Evolutionary conservation across 1,140 invertebrate genomes (phyloP).

Genomic region (Cydia amplana): DNA sequence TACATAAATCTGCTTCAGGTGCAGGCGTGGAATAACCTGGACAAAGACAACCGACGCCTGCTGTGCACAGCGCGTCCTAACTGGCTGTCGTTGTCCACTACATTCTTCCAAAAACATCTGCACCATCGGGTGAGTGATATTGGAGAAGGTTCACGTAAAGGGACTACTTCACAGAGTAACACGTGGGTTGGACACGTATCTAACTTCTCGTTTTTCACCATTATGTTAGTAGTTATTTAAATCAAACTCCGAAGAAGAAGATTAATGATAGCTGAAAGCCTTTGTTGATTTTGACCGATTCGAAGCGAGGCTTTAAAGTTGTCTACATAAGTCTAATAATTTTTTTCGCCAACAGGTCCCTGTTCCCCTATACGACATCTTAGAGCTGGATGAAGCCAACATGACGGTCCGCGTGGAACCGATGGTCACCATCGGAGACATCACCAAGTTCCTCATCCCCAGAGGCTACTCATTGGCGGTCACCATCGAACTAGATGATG

Average conservation of each 20-base stretch:
- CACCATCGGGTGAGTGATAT: constrained; percentile 76
- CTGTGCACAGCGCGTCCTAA: constrained; percentile 82
- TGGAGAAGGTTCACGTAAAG: background rate
- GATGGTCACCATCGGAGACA: constrained; percentile 89
- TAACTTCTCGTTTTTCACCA: too few relatives aligned
- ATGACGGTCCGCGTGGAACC: constrained; percentile 88
- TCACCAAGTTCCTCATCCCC: constrained; percentile 86
- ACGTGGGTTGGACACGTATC: too few relatives aligned
- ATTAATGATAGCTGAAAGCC: too few relatives aligned
- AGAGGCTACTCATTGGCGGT: constrained; percentile 89
- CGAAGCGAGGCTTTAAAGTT: constrained; percentile 76
- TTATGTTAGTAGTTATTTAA: too few relatives aligned
- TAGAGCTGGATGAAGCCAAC: constrained; percentile 83
- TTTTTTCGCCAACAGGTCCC: constrained; percentile 82
- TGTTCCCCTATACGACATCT: constrained; percentile 84
- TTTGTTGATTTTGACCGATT: too few relatives aligned
- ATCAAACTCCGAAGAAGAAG: too few relatives aligned
- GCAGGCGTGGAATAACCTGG: constrained; percentile 81
- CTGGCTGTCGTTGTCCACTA: constrained; percentile 82
- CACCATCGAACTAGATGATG: constrained; percentile 89
- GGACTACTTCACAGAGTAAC: too few relatives aligned
- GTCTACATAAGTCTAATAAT: constrained; percentile 86
- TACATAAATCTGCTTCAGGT: constrained; percentile 63
- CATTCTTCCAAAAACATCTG: constrained; percentile 81
- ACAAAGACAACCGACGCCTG: constrained; percentile 75